Evolutionary conservation across 1,140 invertebrate species (phyloP), one percentile per base, ranked within the genome.

Genomic region (Diorhabda elongata): DNA sequence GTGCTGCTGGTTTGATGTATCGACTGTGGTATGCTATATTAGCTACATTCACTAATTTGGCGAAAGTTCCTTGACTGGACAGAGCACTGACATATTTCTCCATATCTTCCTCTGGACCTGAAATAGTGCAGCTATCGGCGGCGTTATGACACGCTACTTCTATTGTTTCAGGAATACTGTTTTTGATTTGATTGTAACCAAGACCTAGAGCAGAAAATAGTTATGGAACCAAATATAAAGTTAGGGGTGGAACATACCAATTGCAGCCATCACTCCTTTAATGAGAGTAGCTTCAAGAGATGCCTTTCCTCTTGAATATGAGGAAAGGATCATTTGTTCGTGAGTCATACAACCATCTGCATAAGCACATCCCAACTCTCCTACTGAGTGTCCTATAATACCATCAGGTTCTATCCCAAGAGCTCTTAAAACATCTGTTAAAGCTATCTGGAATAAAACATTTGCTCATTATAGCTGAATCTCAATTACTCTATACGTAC

Each of bases 101-200:
- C 74, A 95, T 89, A 45, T 86, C 84, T 44, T 89, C 89, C 52
- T 85, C 85, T 3, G 92, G 92, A 3, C 95, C 95, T 5, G 94
- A 95, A 61, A 97, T 88, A 0, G 93, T 96, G 43, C 93, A 90
- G 45, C 90, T 93, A 73, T 95, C 91, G 2, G 87, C 83, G 2
- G 91, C 86, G 78, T 97, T 97, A 81, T 95, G 92, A 81, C 94
- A 96, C 9, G 94, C 93, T 1, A 94, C 88, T 74, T 92, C 89
- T 78, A 96, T 86, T 71, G 82, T 82, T 7, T 82, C 81, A 67
- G 93, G 90, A 74, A 91, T 87, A 71, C 85, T 79, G 26, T 82
- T 70, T 68, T 86, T 85, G 5, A 87, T 82, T 80, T 87, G 73
- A 5, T 79, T 63, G 62, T 82, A 81, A 4, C 82, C 80, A 47